Evolutionary conservation across 1,140 invertebrate species (phyloP).

Genomic region (Drosophila sucinea): DNA sequence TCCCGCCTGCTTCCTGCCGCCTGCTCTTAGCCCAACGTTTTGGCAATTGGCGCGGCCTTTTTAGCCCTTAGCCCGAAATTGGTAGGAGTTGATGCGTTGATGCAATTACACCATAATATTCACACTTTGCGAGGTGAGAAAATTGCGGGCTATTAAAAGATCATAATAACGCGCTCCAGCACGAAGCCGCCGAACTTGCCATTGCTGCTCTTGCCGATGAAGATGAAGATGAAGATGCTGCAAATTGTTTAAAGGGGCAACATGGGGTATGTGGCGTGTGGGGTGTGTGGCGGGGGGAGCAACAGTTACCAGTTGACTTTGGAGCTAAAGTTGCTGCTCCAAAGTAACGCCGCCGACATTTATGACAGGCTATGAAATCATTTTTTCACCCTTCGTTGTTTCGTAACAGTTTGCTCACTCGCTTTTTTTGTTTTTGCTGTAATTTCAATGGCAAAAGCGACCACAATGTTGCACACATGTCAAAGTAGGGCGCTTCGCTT

Average conservation of each 20-base stretch:
- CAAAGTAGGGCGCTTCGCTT: slow-evolving; percentile 76
- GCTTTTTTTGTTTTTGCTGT: slow-evolving; percentile 8
- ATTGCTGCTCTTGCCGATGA: not conserved
- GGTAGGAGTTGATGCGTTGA: slow-evolving; percentile 83
- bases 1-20: too few species aligned
- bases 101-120: slow-evolving; percentile 83
- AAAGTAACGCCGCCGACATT: slow-evolving; percentile 71
- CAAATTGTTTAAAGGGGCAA: slow-evolving; percentile 56
- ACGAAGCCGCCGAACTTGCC: slow-evolving; percentile 23
- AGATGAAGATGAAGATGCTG: slow-evolving; percentile 73
- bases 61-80: slow-evolving; percentile 78
- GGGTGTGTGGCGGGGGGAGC: not conserved
- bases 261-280: not conserved
- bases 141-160: slow-evolving; percentile 83
- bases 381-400: slow-evolving; percentile 22
- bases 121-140: slow-evolving; percentile 83
- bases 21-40: slow-evolving; percentile 42
- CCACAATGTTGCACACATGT: slow-evolving; percentile 78
- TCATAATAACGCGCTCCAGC: slow-evolving; percentile 70
- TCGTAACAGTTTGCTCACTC: slow-evolving; percentile 5
- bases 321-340: slow-evolving; percentile 39
- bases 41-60: slow-evolving; percentile 74
- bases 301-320: slow-evolving; percentile 24
- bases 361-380: slow-evolving; percentile 79
- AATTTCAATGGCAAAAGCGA: slow-evolving; percentile 32